These are phyloP conservation scores for Eristalinus sepulchralis DNA, from an alignment of 2,888 invertebrate species.

Conservation along the genomic window DNA sequence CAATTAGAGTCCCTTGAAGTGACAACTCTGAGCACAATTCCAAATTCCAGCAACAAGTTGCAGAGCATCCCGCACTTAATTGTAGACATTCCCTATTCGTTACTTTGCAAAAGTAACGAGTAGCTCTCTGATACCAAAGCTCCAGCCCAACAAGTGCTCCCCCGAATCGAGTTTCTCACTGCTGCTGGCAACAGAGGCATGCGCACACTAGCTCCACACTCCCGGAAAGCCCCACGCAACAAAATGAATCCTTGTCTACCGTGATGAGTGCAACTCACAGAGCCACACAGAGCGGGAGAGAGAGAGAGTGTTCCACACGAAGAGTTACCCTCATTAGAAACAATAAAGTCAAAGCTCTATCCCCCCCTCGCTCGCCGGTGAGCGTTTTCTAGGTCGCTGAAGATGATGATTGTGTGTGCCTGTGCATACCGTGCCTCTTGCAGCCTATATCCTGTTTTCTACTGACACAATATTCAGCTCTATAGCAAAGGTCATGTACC, in stretches of 20 bases:
- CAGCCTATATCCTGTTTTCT: slow-evolving; percentile 70
- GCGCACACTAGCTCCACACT: not conserved
- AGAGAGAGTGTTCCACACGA: slow-evolving; percentile 5
- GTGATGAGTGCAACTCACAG: not conserved
- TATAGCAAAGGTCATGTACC: slow-evolving; percentile 69
- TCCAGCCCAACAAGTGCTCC: not conserved
- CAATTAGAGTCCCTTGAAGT: too few relatives aligned
- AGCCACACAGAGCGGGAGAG: not conserved
- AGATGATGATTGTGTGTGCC: slow-evolving; percentile 54
- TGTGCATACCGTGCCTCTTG: slow-evolving; percentile 59
- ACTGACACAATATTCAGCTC: slow-evolving; percentile 69
- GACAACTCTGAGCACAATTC: too few relatives aligned
- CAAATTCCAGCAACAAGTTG: too few relatives aligned
- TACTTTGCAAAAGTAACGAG: not conserved
- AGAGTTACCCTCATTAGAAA: slow-evolving; percentile 41
- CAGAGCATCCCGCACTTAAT: not conserved
- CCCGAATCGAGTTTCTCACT: not conserved
- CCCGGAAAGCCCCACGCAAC: not conserved
- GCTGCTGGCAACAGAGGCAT: not conserved
- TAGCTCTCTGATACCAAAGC: not conserved
- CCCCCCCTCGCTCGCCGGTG: slow-evolving; percentile 27
- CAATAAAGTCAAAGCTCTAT: slow-evolving; percentile 54
- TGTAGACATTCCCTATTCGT: not conserved
- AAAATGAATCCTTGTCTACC: not conserved
- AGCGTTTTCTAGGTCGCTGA: slow-evolving; percentile 67